A percentile compares a stretch with the other conserved stretches of the same genome.
Conservation (phyloP, 2,888 invertebrate species). For the Eupithecia pulchellata region DNA sequence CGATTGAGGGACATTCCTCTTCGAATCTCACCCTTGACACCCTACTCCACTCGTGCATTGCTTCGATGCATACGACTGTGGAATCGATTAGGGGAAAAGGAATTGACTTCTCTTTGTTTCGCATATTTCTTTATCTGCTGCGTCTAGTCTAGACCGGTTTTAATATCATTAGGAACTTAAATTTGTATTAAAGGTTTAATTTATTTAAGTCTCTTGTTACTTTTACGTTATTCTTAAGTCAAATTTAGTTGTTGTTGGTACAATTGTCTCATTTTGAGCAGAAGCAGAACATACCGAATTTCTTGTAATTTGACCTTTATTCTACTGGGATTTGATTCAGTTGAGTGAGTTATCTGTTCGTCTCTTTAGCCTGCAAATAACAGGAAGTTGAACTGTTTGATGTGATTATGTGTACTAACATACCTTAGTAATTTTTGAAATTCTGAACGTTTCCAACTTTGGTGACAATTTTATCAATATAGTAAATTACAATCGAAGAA, state of each 20-base stretch:
- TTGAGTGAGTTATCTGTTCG: no score
- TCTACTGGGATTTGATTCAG: not conserved
- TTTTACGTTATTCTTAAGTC: conserved; percentile 1
- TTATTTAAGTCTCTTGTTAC: not conserved
- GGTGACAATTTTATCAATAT: no score
- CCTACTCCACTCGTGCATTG: conserved; percentile 53
- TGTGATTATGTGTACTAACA: no score
- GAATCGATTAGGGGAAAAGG: conserved; percentile 31
- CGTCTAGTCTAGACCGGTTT: conserved; percentile 26
- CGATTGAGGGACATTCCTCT: conserved; percentile 65
- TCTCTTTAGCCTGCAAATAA: no score
- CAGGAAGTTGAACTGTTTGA: no score
- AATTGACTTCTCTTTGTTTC: conserved; percentile 39
- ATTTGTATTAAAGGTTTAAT: not conserved
- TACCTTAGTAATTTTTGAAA: no score
- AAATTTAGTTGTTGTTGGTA: not conserved
- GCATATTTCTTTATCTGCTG: conserved; percentile 19
- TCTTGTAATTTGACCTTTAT: not conserved
- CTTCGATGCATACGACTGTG: conserved; percentile 45
- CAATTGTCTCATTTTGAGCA: not conserved
- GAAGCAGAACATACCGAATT: not conserved
- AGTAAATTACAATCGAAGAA: no score
- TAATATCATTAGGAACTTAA: conserved; percentile 13
- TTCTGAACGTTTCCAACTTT: no score
- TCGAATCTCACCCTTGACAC: conserved; percentile 60